Evolutionary conservation across 2,888 invertebrate genomes (phyloP).

Genomic region (Meteorus colon): DNA sequence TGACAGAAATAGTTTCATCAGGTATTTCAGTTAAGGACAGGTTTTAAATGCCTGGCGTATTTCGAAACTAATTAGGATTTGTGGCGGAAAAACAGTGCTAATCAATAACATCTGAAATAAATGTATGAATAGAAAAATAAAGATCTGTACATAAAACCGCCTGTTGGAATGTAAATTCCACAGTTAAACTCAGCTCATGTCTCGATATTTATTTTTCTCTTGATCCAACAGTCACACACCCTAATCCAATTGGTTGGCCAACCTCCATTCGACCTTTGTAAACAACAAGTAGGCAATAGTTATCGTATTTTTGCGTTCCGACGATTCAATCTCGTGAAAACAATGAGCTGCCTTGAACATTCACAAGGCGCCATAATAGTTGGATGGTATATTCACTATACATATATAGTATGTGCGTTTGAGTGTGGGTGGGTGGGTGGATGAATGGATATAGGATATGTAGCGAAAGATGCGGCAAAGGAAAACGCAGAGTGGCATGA

Average conservation of each 20-base stretch:
- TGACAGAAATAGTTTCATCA: not conserved
- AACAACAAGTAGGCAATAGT: slow-evolving; percentile 54
- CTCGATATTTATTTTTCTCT: slow-evolving; percentile 21
- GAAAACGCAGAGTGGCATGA: slow-evolving; percentile 47
- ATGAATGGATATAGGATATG: not conserved
- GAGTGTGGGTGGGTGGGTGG: no score
- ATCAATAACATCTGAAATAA: not conserved
- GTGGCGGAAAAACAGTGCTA: not conserved
- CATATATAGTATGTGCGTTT: not conserved
- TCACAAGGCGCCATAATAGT: slow-evolving; percentile 25
- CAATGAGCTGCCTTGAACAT: slow-evolving; percentile 66
- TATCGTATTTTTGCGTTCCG: slow-evolving; percentile 49
- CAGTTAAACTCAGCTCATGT: slow-evolving; percentile 12
- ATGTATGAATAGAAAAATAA: not conserved
- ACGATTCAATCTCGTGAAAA: slow-evolving; percentile 58
- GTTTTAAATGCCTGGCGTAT: not conserved
- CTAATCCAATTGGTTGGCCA: slow-evolving; percentile 50
- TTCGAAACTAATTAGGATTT: slow-evolving; percentile 39
- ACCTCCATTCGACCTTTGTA: slow-evolving; percentile 58
- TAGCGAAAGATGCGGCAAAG: slow-evolving; percentile 56
- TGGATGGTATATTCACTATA: slow-evolving; percentile 38
- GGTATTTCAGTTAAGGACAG: not conserved
- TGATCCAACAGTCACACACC: slow-evolving; percentile 39
- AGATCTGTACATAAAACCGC: no score
- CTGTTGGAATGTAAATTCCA: not conserved